Base-by-base conservation (phyloP, 37 sponge, comb jelly and placozoan genomes). In the Axinella damicornis region DNA sequence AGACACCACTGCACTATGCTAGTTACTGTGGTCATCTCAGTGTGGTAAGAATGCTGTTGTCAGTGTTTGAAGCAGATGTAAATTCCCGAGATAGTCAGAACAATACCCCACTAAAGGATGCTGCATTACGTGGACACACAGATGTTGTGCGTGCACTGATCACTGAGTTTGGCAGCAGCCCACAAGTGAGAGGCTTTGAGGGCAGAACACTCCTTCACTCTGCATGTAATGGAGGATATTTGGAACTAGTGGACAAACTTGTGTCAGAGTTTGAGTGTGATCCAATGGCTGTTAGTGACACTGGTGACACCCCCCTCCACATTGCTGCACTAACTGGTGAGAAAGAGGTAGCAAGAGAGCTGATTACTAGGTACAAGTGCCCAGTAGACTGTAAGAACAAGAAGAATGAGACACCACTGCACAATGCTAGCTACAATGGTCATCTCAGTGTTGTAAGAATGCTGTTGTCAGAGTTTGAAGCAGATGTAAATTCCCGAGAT, bases 221-320 rank as follows among this genome's bases (percentile, higher is more conserved):
- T 28, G 80, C 79, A 5, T 73, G 80, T 41, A 52, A 35, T 33
- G 17, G 21, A 57, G 71, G 73, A 18, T 31, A 72, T 56, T 14
- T 73, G 20, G 61, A 46, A 2, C 41, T 75, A 21, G 56, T 75
- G 37, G 30, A 76, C 2, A 54, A 56, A 17, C 69, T 69, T 2
- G 25, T 63, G 16, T 24, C 36, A 22, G 62, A 66, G 55, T 56
- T 67, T 39, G n/a, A 52, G 13, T 34, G 27, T 25, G 32, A 62
- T 38, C 77, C 68, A 30, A n/a, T 1, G 30, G 69, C 57, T 54
- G 22, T 11, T 15, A 63, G 60, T 25, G 53, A 71, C 41, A 20
- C 25, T 46, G 77, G 71, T 20, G 57, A 85, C 25, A 57, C 71
- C 11, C 77, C 85, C 15, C 85, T 76, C 31, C 77, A 85, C 39